Evolutionary conservation across 2,888 invertebrate species (phyloP).

Genomic region (Eledona agricola): DNA sequence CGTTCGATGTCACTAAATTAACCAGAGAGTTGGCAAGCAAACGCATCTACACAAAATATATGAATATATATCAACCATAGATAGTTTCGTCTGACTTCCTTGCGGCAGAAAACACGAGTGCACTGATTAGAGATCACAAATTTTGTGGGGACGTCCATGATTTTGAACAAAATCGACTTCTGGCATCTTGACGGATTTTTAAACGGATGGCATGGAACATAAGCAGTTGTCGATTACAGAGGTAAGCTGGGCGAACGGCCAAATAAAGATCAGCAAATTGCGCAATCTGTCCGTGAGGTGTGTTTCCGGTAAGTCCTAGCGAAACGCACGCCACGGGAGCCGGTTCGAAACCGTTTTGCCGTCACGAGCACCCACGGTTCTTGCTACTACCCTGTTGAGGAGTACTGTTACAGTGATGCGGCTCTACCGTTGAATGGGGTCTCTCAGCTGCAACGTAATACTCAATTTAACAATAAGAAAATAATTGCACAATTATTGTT

Average conservation of each 20-base stretch:
- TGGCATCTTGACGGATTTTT: slow-evolving; percentile 53
- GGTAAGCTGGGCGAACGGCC: slow-evolving; percentile 48
- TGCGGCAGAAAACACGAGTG: slow-evolving; percentile 53
- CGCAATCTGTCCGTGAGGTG: slow-evolving; percentile 30
- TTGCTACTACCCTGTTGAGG: slow-evolving; percentile 56
- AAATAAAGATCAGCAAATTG: slow-evolving; percentile 52
- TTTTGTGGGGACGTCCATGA: slow-evolving; percentile 51
- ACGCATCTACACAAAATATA: slow-evolving; percentile 62
- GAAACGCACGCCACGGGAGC: slow-evolving; percentile 35
- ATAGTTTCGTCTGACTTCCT: slow-evolving; percentile 44
- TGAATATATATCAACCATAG: slow-evolving; percentile 51
- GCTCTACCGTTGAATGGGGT: slow-evolving; percentile 39
- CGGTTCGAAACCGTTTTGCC: slow-evolving; percentile 30
- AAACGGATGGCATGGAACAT: slow-evolving; percentile 62
- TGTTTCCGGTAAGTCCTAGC: slow-evolving; percentile 16
- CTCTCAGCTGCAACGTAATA: slow-evolving; percentile 26
- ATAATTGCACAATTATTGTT: no score
- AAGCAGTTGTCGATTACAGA: slow-evolving; percentile 52
- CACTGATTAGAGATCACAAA: slow-evolving; percentile 55
- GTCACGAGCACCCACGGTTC: slow-evolving; percentile 39
- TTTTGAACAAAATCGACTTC: slow-evolving; percentile 34
- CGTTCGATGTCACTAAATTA: slow-evolving; percentile 63
- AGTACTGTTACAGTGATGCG: no score
- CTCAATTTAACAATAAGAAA: no score
- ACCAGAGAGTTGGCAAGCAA: slow-evolving; percentile 60